Percentiles rank a stretch among this genome's conserved stretches.
phyloP scores from a whole-genome alignment of 2,797 vertebrate species.

The Macropodus opercularis region DNA sequence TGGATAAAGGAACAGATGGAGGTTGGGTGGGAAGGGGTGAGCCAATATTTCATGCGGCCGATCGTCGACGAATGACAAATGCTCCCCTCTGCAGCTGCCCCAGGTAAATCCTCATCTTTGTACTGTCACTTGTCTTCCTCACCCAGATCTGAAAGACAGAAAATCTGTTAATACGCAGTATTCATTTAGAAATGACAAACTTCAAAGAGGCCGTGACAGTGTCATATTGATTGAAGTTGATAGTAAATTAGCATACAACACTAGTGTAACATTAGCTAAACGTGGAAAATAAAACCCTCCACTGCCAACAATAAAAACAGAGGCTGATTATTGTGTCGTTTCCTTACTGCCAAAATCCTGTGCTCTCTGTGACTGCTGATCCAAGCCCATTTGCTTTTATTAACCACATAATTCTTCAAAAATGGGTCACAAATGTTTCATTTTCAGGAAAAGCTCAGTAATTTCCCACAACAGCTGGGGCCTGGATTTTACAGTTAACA shows the following conservation, averaged over 20 bases:
- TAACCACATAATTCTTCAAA: neutral
- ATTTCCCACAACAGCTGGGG: neutral
- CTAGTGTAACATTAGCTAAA: neutral
- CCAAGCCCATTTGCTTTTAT: neutral
- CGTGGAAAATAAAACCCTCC: neutral
- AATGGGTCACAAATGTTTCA: neutral
- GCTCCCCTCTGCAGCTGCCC: constrained; percentile 98
- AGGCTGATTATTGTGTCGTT: neutral
- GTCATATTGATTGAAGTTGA: neutral
- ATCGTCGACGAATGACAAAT: constrained; percentile 95
- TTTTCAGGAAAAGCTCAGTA: neutral
- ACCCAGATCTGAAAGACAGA: constrained; percentile 91
- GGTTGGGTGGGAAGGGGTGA: neutral
- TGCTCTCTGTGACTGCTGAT: neutral
- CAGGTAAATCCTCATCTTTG: constrained; percentile 98
- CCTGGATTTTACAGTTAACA: neutral
- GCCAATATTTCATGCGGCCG: constrained; percentile 86
- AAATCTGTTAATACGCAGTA: neutral
- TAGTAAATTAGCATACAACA: neutral
- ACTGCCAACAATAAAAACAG: neutral
- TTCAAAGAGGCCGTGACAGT: neutral
- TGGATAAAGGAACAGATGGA: constrained; percentile 35
- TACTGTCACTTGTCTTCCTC: constrained; percentile 98
- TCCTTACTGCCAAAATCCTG: neutral
- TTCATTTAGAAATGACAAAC: neutral